These are phyloP conservation scores for Bugula neritina DNA, from an alignment of 2,888 invertebrate genomes.

Conservation along the genomic window DNA sequence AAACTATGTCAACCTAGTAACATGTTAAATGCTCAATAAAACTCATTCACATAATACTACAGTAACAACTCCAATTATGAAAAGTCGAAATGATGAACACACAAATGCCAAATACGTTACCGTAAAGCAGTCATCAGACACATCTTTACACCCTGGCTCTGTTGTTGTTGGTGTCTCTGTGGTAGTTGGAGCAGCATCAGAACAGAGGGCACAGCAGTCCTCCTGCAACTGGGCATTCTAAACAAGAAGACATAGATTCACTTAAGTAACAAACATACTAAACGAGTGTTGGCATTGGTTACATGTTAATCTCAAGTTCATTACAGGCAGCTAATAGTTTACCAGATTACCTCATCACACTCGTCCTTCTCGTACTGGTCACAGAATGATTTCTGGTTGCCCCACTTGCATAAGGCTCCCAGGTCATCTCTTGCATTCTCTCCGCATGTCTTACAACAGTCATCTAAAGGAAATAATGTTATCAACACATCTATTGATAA, in stretches of 20 bases:
- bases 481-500: too few relatives aligned
- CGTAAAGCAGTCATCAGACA: background rate
- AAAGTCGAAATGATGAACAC: too few relatives aligned
- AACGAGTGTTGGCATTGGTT: background rate
- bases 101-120: too few relatives aligned
- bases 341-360: conserved; percentile 2
- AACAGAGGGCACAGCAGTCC: background rate
- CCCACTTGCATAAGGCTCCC: background rate
- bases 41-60: too few relatives aligned
- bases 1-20: too few relatives aligned
- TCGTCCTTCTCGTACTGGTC: background rate
- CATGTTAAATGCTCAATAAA: too few relatives aligned
- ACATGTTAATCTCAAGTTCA: background rate
- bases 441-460: conserved; percentile 12
- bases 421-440: background rate
- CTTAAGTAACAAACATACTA: background rate
- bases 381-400: background rate
- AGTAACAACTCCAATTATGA: too few relatives aligned
- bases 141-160: conserved; percentile 3
- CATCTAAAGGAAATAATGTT: background rate
- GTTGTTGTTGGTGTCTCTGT: background rate
- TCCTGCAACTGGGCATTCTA: background rate
- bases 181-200: background rate
- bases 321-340: background rate
- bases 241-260: background rate